Conservation (phyloP, 2,797 vertebrate genomes). For the Rhynchonycteris naso region DNA sequence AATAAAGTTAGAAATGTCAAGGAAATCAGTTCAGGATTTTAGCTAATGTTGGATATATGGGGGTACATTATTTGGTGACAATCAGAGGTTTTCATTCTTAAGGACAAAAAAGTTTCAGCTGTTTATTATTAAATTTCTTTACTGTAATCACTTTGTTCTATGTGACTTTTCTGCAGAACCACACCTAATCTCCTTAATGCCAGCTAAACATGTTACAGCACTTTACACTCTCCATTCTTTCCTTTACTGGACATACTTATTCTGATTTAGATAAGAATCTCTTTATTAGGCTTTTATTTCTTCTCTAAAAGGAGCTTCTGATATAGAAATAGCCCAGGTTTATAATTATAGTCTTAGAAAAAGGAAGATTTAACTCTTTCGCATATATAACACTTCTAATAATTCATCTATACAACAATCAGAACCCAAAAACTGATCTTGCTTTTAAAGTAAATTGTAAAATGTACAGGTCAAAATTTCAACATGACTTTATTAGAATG, state of each 20-base stretch:
- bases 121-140: conserved; percentile 38
- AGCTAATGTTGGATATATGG: neutral
- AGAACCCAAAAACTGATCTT: neutral
- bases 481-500: neutral
- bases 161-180: neutral
- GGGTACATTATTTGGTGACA: neutral
- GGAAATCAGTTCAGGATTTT: neutral
- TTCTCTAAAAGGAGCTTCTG: conserved; percentile 11
- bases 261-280: conserved; percentile 10
- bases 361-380: neutral
- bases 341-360: conserved; percentile 25
- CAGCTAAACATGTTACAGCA: neutral
- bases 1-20: conserved; percentile 7
- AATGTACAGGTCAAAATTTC: neutral
- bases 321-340: neutral
- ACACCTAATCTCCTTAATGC: neutral
- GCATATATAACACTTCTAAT: neutral
- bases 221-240: neutral
- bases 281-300: conserved; percentile 22
- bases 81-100: neutral
- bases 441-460: neutral
- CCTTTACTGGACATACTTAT: neutral
- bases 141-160: neutral
- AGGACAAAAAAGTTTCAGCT: neutral
- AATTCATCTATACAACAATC: neutral